phyloP scores from a whole-genome alignment of 2,113 vertebrate species.

The Callipepla californica region DNA sequence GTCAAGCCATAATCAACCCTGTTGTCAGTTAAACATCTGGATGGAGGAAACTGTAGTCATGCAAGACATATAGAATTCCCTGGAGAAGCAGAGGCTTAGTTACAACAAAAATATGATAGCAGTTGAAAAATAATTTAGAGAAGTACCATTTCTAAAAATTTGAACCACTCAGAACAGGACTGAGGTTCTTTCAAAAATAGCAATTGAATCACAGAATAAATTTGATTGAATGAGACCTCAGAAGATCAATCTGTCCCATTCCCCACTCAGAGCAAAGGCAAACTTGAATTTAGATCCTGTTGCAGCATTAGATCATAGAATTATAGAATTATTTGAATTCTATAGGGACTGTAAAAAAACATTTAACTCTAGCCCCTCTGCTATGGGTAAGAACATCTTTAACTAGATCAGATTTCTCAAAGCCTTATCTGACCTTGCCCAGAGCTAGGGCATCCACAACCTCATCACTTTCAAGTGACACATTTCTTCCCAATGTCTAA shows the following conservation, averaged over 20 bases:
- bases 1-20: background rate
- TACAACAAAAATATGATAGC: background rate
- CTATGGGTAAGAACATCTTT: too few relatives aligned
- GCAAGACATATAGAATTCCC: background rate
- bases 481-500: too few relatives aligned
- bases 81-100: background rate
- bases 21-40: background rate
- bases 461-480: too few relatives aligned
- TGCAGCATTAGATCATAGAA: background rate
- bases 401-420: too few relatives aligned
- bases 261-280: background rate
- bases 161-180: fast-evolving
- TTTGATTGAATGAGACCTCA: background rate
- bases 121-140: background rate
- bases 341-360: too few relatives aligned
- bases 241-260: background rate
- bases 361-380: too few relatives aligned
- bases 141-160: background rate
- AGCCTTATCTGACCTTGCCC: too few relatives aligned
- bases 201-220: background rate
- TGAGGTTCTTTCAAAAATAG: background rate
- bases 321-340: background rate
- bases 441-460: too few relatives aligned
- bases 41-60: background rate
- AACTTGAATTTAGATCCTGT: background rate